These are phyloP conservation scores for Norana najaformis DNA, from an alignment of 2,888 invertebrate genomes.

Conservation along the genomic window DNA sequence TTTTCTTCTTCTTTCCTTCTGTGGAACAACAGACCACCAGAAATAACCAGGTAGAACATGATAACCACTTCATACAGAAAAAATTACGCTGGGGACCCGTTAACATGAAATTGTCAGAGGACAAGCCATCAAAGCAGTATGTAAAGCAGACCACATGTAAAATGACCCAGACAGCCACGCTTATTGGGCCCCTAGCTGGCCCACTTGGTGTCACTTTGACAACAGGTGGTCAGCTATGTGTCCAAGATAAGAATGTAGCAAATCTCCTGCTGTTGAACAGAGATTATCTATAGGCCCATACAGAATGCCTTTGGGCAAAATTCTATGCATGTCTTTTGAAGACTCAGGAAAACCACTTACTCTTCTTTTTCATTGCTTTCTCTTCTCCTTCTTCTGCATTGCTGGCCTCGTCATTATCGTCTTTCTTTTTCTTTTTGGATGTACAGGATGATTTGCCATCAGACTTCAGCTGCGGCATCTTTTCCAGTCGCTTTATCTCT, in stretches of 20 bases:
- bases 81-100: too few species aligned
- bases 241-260: too few species aligned
- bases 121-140: too few species aligned
- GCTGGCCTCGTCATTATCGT: conserved; percentile 29
- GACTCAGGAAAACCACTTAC: background rate
- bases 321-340: background rate
- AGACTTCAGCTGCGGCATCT: conserved; percentile 40
- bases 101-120: too few species aligned
- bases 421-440: conserved; percentile 25
- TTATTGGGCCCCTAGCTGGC: too few species aligned
- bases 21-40: background rate
- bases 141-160: too few species aligned
- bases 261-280: too few species aligned
- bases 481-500: conserved; percentile 27
- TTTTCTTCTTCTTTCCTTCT: background rate
- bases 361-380: conserved; percentile 22
- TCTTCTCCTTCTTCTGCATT: conserved; percentile 23
- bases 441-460: conserved; percentile 21
- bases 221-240: too few species aligned
- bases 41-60: background rate
- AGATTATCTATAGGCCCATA: too few species aligned
- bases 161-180: too few species aligned
- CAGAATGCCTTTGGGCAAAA: too few species aligned
- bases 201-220: too few species aligned
- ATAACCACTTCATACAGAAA: background rate